phyloP scores from a whole-genome alignment of 2,888 invertebrate genomes.

The Anoncus sp. region DNA sequence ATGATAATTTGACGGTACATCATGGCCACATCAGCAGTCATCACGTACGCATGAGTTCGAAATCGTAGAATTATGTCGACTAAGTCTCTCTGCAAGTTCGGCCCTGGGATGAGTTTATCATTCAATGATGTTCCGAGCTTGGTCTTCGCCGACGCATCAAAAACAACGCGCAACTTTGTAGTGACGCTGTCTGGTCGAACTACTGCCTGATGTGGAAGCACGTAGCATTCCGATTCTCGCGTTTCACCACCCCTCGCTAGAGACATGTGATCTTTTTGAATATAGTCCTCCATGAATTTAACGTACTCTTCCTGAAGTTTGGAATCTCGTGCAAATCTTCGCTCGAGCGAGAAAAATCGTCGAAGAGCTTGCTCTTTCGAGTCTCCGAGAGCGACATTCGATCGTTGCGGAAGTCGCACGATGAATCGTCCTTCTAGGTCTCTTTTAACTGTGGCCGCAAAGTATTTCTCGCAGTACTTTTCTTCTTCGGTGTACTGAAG shows the following conservation, averaged over 20 bases:
- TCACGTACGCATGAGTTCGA: constrained; percentile 36
- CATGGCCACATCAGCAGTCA: constrained; percentile 42
- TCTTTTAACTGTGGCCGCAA: constrained; percentile 46
- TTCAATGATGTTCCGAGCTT: constrained; percentile 38
- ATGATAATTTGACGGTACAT: constrained; percentile 50
- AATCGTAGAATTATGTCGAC: constrained; percentile 33
- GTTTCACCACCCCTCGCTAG: neutral
- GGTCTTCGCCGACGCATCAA: constrained; percentile 27
- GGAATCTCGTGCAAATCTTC: constrained; percentile 47
- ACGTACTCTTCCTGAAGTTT: constrained; percentile 55
- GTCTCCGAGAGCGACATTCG: constrained; percentile 57
- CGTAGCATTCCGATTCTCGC: neutral
- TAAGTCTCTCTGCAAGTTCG: constrained; percentile 43
- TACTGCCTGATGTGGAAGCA: constrained; percentile 52
- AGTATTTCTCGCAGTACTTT: constrained; percentile 64
- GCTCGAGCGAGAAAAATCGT: constrained; percentile 64
- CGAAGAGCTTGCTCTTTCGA: constrained; percentile 57
- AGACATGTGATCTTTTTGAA: constrained; percentile 66
- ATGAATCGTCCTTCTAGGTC: constrained; percentile 61
- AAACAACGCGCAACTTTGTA: constrained; percentile 27
- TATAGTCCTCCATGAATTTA: constrained; percentile 67
- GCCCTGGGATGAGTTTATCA: constrained; percentile 40
- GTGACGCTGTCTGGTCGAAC: constrained; percentile 37
- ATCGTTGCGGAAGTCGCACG: constrained; percentile 49
- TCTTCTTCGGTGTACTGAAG: constrained; percentile 59